phyloP scores from a whole-genome alignment of 2,797 vertebrate genomes.

The Gymnothorax reevesii region DNA sequence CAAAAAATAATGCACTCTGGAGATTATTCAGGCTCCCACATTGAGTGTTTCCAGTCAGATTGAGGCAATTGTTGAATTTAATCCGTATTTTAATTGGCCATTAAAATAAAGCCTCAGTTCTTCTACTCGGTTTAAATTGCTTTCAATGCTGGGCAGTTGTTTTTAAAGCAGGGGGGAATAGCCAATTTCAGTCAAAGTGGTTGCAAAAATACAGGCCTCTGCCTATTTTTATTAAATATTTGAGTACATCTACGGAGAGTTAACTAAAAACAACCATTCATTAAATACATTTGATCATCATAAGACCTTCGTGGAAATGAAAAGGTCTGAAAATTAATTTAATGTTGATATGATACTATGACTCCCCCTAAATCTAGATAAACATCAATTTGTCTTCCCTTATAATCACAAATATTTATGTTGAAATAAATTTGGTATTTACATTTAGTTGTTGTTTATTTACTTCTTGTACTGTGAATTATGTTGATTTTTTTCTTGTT shows the following conservation, averaged over 20 bases:
- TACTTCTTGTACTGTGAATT: neutral
- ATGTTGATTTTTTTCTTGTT: neutral
- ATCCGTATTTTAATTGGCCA: neutral
- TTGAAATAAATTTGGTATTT: slow-evolving; percentile 15
- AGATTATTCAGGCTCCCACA: neutral
- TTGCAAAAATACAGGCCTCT: neutral
- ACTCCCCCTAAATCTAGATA: neutral
- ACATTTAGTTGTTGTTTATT: neutral
- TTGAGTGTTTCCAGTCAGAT: neutral
- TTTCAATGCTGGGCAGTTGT: neutral
- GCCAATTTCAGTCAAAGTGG: neutral
- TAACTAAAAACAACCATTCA: neutral
- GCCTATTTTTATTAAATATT: slow-evolving; percentile 28
- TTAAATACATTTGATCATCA: neutral
- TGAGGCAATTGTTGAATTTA: neutral
- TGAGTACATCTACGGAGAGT: neutral
- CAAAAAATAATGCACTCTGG: neutral
- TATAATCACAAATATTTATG: slow-evolving; percentile 15
- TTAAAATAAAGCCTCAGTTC: neutral
- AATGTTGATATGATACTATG: slow-evolving; percentile 12
- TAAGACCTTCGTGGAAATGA: neutral
- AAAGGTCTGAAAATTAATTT: slow-evolving; percentile 23
- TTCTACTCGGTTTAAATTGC: neutral
- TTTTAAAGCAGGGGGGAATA: neutral
- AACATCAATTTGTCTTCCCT: neutral